These are phyloP conservation scores for Anthoscopus minutus DNA, from an alignment of 2,113 vertebrate species.

Conservation along the genomic window DNA sequence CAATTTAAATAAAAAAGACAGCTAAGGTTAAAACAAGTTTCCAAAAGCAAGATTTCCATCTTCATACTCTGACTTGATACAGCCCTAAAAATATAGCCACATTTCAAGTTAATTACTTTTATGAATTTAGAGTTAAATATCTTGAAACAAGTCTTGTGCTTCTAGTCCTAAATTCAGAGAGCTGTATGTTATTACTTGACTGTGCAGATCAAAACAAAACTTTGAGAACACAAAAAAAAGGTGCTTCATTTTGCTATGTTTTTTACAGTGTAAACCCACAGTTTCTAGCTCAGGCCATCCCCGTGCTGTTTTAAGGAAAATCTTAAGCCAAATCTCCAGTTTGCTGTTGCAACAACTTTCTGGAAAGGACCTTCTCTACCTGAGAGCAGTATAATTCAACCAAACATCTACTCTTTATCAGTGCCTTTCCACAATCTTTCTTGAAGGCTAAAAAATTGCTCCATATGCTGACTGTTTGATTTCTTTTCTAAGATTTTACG, in stretches of 20 bases:
- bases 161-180: neutral
- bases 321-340: neutral
- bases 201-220: neutral
- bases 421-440: neutral
- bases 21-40: neutral
- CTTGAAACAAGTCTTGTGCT: neutral
- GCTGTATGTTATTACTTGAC: neutral
- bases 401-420: neutral
- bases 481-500: neutral
- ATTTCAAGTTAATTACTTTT: neutral
- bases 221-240: neutral
- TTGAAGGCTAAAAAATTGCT: neutral
- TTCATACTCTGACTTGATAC: neutral
- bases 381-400: neutral
- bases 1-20: neutral
- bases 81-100: neutral
- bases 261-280: neutral
- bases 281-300: neutral
- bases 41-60: neutral
- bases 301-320: neutral
- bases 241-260: neutral
- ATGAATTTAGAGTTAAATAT: neutral
- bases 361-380: neutral
- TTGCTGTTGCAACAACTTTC: neutral
- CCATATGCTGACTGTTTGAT: neutral